phyloP scores from a whole-genome alignment of 2,888 invertebrate genomes.

The Caenorhabditis zanzibari region DNA sequence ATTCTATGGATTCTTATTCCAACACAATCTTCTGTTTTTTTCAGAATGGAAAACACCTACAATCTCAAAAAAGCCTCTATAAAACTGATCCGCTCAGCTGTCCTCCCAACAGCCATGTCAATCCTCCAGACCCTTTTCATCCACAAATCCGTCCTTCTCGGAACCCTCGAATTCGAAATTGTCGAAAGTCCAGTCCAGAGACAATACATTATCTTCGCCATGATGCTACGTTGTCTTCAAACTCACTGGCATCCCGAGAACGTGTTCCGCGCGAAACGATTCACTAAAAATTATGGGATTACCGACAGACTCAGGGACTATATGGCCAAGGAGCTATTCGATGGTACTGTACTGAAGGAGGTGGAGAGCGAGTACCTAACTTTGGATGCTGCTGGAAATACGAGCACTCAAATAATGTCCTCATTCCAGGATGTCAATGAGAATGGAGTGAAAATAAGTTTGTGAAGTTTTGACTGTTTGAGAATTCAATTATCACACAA shows the following conservation, averaged over 20 bases:
- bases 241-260: neutral
- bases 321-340: neutral
- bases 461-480: too few species aligned
- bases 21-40: neutral
- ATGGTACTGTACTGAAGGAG: neutral
- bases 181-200: neutral
- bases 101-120: neutral
- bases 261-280: constrained; percentile 1
- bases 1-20: too few species aligned
- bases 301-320: neutral
- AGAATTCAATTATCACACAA: too few species aligned
- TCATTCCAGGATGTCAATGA: too few species aligned
- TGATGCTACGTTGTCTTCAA: neutral
- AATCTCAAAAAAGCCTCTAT: neutral
- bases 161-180: neutral
- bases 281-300: neutral
- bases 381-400: neutral
- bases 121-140: neutral
- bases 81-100: neutral
- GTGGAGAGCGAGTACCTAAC: neutral
- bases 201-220: neutral
- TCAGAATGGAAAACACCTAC: constrained; percentile 15
- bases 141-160: neutral
- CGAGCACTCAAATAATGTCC: too few species aligned
- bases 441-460: too few species aligned